Conservation (phyloP, 2,888 invertebrate species). For the Lathronympha strigana region DNA sequence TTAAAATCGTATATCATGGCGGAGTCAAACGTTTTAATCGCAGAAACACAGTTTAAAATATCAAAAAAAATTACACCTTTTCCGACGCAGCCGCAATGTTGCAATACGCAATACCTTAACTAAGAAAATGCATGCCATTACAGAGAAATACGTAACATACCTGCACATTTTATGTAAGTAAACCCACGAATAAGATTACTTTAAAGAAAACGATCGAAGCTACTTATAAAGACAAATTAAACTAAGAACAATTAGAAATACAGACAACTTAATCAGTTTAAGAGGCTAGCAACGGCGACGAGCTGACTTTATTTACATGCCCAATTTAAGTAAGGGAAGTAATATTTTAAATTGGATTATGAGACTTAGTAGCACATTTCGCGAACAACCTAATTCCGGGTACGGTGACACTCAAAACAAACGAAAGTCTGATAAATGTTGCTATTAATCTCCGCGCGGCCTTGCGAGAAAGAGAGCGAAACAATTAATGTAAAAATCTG, state of each 20-base stretch:
- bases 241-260: constrained; percentile 26
- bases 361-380: constrained; percentile 66
- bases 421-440: constrained; percentile 79
- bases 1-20: no score
- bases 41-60: no score
- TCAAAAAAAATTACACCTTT: no score
- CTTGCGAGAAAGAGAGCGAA: constrained; percentile 56
- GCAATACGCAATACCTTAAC: not conserved
- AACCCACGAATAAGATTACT: not conserved
- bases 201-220: not conserved
- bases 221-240: not conserved
- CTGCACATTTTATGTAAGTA: not conserved
- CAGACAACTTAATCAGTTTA: constrained; percentile 23
- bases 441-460: constrained; percentile 69
- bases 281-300: constrained; percentile 17
- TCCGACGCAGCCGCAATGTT: not conserved
- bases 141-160: not conserved
- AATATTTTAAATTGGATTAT: constrained; percentile 74
- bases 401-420: constrained; percentile 77
- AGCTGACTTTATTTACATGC: constrained; percentile 38
- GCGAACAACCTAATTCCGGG: constrained; percentile 73
- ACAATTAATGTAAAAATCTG: constrained; percentile 61
- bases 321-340: constrained; percentile 44
- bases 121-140: not conserved
- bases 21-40: no score